Base-by-base conservation (phyloP, 2,113 vertebrate genomes). In the Trochalopteron elliotii region DNA sequence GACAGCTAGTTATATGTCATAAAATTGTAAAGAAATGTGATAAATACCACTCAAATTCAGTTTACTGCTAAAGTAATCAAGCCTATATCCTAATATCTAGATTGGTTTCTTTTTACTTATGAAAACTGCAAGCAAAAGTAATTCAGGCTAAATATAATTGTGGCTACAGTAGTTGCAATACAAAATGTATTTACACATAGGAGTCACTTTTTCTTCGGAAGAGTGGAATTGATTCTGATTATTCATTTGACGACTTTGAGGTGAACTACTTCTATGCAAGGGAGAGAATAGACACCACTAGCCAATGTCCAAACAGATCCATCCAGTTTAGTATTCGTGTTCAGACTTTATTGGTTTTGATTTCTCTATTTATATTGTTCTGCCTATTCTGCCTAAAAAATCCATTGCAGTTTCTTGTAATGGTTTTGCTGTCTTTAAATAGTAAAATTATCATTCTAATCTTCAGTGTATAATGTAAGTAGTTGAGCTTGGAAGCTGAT, bases 1-100 rank as follows among this genome's bases (percentile, higher is more conserved):
- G 5, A 39, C 1, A 0, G 12, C 7, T 56, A 30, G 7, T 55
- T 64, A 42, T 7, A 60, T 21, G 3, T 12, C 9, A 74, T 44
- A 59, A 78, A 72, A 87, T 42, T 31, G 2, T 67, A 63, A 18
- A 22, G 6, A 64, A 76, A 1, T 0, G 1, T 70, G 18, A 57
- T 3, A 75, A 28, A 40, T 74, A 40, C 19, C 9, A 4, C 52
- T 39, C 13, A 63, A 4, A 2, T 79, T 74, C 33, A 47, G 11
- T 79, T 81, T 56, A 44, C 27, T 75, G 18, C 9, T 84, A 22
- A 64, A 91, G 31, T 18, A 63, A 61, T 50, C 24, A 53, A 80
- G 10, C 6, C 7, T 63, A 2, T 59, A 33, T 67, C 24, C 33
- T 33, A 57, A 40, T 37, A 78, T 5, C 14, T 75, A 55, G 4